These are phyloP conservation scores for Cossypha dichroa DNA, from an alignment of 2,797 vertebrate genomes.

Conservation along the genomic window DNA sequence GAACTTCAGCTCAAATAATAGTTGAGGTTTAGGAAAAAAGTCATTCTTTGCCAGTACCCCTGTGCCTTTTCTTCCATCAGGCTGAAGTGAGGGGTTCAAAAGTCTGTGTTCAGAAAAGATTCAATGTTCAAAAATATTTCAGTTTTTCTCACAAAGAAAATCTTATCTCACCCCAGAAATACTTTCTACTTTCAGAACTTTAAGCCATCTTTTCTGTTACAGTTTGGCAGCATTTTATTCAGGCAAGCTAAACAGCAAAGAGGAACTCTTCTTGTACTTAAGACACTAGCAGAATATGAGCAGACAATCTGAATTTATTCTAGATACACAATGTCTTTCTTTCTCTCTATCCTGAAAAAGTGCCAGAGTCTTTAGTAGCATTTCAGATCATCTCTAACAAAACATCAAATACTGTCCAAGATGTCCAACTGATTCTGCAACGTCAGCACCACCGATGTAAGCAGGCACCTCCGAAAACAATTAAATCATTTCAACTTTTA, in stretches of 20 bases:
- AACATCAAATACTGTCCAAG: background rate
- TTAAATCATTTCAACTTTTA: background rate
- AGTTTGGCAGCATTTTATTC: background rate
- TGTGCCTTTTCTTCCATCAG: background rate
- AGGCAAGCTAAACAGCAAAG: background rate
- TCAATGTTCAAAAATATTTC: background rate
- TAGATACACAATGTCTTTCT: background rate
- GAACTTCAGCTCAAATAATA: background rate
- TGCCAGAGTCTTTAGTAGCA: background rate
- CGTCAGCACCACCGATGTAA: rapidly evolving
- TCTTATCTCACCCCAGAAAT: background rate
- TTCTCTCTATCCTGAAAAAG: background rate
- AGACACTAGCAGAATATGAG: background rate
- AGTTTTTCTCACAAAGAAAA: background rate
- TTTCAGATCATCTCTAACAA: background rate
- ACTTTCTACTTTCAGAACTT: background rate
- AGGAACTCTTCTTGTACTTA: background rate
- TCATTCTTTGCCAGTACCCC: background rate
- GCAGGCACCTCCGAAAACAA: rapidly evolving
- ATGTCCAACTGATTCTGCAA: background rate
- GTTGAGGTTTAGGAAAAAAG: background rate
- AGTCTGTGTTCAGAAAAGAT: background rate
- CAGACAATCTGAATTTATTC: background rate
- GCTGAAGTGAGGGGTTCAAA: background rate
- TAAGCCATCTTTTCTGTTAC: background rate